Evolutionary conservation across 2,113 vertebrate species (phyloP).

Genomic region (Campylomormyrus numenius): DNA sequence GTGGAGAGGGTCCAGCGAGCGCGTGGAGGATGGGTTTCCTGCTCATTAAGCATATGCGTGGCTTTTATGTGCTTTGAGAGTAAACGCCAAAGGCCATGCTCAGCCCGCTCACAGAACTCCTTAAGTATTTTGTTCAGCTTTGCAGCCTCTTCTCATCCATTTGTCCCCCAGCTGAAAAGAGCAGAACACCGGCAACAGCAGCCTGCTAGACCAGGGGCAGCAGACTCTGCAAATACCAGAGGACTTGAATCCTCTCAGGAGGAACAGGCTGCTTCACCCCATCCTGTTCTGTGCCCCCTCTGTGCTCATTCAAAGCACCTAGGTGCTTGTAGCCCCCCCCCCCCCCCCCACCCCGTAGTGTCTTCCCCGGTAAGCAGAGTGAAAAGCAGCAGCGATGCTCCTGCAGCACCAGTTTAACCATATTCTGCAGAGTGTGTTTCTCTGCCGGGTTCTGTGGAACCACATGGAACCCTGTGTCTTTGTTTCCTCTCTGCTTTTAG

Average conservation of each 20-base stretch:
- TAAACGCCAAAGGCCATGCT: background rate
- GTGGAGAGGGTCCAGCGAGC: too few species aligned
- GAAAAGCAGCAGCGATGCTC: background rate
- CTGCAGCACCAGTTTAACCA: background rate
- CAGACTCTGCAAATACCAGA: background rate
- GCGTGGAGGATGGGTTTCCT: too few species aligned
- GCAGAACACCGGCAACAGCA: background rate
- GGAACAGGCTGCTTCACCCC: background rate
- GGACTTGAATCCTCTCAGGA: background rate
- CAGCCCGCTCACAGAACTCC: background rate
- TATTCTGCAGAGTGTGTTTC: background rate
- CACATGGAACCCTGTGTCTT: background rate
- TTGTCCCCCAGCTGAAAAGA: background rate
- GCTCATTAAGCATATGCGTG: too few species aligned
- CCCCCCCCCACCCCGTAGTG: too few species aligned
- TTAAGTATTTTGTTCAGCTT: background rate
- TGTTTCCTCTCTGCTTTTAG: background rate
- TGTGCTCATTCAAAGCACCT: background rate
- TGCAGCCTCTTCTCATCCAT: background rate
- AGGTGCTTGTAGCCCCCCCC: background rate
- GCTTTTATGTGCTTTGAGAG: too few species aligned
- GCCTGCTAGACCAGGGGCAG: background rate
- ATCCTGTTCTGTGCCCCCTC: background rate
- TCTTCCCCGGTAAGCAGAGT: background rate
- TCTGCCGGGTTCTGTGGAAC: background rate